Evolutionary conservation across 2,888 invertebrate genomes (phyloP), one percentile per base, ranked within the genome.

Genomic region (Cylindroiulus punctatus): DNA sequence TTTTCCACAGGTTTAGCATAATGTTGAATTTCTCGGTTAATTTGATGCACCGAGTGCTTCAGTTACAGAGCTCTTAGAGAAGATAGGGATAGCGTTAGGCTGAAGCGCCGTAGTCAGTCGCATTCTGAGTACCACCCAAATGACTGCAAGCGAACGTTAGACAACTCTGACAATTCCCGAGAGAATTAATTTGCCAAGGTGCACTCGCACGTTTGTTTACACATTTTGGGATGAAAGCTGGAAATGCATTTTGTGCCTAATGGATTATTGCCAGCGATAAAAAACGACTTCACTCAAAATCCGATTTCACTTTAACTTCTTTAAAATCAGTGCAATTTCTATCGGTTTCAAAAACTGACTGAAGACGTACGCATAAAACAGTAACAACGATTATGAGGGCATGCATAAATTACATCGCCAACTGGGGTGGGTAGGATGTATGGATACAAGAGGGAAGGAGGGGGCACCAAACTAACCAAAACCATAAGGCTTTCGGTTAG

Each of bases 21-120:
- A 57, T n/a, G 65, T 12, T 65, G 65, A 65, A 65, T 65, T 65
- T 65, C 10, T 65, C 65, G 65, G 65, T 26, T 65, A 65, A 65
- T 65, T 65, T 65, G 65, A 65, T 65, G 65, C 22, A 26, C 65
- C 65, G 65, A 65, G 65, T 65, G 65, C 65, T n/a, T 52, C n/a
- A 52, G 52, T 52, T 52, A 17, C 52, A 19, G 52, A 17, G 52
- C 52, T 52, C 19, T 52, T 52, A 65, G n/a, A 8, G n/a, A 26
- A 26, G 22, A 10, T 10, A 7, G 1, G 40, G n/a, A n/a, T n/a
- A 19, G 57, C 57, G n/a, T 14, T n/a, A 57, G 57, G 57, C 57
- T 57, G 1, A 1, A 8, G 65, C 65, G 65, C 65, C 22, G 26
- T n/a, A n/a, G n/a, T n/a, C 14, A n/a, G 57, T 57, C 22, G 19